Evolutionary conservation across 2,888 invertebrate species (phyloP).

Genomic region (Drosophila algonquin): DNA sequence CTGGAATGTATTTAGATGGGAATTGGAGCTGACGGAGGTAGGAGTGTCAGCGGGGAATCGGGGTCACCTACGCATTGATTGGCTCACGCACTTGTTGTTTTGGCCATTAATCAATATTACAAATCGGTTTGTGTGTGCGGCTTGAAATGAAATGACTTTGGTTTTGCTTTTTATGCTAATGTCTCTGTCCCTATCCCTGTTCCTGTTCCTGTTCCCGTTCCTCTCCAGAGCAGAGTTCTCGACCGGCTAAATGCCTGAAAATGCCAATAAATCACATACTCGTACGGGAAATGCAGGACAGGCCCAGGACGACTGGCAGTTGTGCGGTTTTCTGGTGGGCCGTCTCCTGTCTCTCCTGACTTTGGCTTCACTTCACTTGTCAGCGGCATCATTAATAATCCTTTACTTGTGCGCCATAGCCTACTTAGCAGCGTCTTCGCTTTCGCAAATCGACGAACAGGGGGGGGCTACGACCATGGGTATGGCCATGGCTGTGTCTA

Average conservation of each 20-base stretch:
- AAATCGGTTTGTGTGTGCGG: constrained; percentile 41
- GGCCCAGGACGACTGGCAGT: background rate
- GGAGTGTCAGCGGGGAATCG: background rate
- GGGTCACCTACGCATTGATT: constrained; percentile 41
- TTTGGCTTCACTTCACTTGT: constrained; percentile 74
- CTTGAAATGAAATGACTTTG: constrained; percentile 68
- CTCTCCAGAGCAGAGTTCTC: constrained; percentile 13
- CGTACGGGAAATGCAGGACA: background rate
- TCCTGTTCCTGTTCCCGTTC: background rate
- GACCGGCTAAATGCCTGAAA: constrained; percentile 56
- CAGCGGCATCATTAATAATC: constrained; percentile 82
- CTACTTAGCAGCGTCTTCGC: constrained; percentile 59
- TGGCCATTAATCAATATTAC: constrained; percentile 69
- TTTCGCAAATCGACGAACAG: background rate
- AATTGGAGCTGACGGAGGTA: background rate
- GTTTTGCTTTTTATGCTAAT: constrained; percentile 60
- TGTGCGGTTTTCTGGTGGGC: constrained; percentile 26
- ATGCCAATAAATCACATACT: constrained; percentile 78
- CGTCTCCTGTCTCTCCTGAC: background rate
- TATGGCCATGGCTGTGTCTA: too few relatives aligned
- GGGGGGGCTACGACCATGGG: background rate
- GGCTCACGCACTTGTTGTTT: constrained; percentile 69
- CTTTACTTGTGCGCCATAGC: constrained; percentile 65
- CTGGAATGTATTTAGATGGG: background rate
- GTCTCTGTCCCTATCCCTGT: background rate